phyloP scores from a whole-genome alignment of 2,113 vertebrate genomes.

The Crypturellus undulatus region DNA sequence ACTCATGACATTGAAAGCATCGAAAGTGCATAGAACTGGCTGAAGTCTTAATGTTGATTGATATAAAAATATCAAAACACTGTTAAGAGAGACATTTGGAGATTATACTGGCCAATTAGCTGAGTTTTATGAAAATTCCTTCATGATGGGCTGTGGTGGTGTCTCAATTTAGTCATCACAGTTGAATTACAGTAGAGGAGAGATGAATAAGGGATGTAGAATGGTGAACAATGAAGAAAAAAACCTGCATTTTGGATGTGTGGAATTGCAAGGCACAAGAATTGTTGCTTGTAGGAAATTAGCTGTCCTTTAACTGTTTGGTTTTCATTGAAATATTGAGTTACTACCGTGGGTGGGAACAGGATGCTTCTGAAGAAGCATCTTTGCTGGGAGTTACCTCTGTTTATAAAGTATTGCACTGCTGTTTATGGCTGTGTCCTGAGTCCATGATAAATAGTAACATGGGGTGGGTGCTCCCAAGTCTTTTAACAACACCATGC shows the following conservation, averaged over 20 bases:
- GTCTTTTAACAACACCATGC: background rate
- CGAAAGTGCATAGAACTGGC: background rate
- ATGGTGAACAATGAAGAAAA: background rate
- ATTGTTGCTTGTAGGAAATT: background rate
- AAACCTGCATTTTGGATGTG: background rate
- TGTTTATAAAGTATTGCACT: no score
- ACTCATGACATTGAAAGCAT: background rate
- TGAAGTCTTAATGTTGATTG: background rate
- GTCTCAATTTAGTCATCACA: background rate
- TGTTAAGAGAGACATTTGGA: background rate
- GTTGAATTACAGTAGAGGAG: background rate
- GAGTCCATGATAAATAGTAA: no score
- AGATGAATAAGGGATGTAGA: background rate
- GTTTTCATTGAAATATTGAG: no score
- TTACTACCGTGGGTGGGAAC: no score
- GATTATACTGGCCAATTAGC: background rate
- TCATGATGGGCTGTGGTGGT: fast-evolving
- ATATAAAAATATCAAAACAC: background rate
- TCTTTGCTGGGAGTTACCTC: no score
- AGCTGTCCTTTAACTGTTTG: background rate
- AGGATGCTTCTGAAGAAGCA: no score
- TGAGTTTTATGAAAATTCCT: background rate
- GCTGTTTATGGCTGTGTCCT: no score
- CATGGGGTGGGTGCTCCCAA: background rate
- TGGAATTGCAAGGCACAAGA: background rate